phyloP scores from a whole-genome alignment of 1,140 invertebrate genomes.

The Pseudomyrmex gracilis region DNA sequence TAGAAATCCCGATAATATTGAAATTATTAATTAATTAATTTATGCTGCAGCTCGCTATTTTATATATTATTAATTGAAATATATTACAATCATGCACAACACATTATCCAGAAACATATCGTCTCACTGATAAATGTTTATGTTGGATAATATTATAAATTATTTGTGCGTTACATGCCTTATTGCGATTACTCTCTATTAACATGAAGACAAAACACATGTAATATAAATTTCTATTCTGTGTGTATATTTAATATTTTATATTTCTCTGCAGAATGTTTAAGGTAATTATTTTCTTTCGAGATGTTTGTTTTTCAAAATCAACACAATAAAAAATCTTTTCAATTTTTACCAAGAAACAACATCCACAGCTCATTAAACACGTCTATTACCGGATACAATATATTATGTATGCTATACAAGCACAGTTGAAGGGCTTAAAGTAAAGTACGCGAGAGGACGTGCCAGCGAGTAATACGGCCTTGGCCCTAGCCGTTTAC shows the following conservation, averaged over 20 bases:
- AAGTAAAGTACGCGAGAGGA: slow-evolving; percentile 20
- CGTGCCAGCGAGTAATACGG: slow-evolving; percentile 34
- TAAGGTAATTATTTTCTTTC: no score
- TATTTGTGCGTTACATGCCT: not conserved
- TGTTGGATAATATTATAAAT: not conserved
- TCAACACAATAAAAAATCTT: not conserved
- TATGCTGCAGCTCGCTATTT: not conserved
- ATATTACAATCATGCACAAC: not conserved
- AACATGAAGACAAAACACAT: not conserved
- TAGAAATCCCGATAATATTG: not conserved
- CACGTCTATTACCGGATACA: not conserved
- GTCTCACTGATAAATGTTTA: not conserved
- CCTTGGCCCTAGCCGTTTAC: slow-evolving; percentile 62
- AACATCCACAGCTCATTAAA: not conserved
- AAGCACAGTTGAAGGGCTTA: not conserved
- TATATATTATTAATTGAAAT: slow-evolving; percentile 31
- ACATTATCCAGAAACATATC: not conserved
- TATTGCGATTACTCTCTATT: not conserved
- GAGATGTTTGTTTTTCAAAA: no score
- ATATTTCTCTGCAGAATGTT: not conserved
- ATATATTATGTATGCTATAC: not conserved
- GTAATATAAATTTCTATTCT: not conserved
- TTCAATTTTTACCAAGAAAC: not conserved
- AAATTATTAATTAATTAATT: not conserved
- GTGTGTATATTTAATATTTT: no score